These are phyloP conservation scores for Pandemis corylana DNA, from an alignment of 2,888 invertebrate genomes.

Conservation along the genomic window DNA sequence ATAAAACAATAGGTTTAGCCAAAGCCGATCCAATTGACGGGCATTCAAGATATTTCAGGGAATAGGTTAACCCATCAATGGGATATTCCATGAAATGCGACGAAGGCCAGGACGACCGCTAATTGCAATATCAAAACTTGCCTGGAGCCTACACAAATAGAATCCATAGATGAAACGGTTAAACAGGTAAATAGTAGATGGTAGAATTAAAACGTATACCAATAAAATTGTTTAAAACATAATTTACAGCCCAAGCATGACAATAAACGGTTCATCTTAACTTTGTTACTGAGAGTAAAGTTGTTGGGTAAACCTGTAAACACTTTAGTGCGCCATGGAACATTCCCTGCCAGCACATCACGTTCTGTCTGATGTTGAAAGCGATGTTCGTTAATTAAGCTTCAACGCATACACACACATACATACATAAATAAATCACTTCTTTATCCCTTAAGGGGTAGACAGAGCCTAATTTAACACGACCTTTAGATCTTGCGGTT, in stretches of 20 bases:
- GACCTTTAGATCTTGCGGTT: no score
- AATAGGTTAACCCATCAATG: background rate
- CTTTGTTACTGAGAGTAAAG: conserved; percentile 7
- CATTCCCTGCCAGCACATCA: conserved; percentile 24
- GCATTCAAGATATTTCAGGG: background rate
- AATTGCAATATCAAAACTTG: background rate
- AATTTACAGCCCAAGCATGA: background rate
- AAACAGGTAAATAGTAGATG: background rate
- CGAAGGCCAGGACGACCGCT: background rate
- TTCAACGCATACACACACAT: no score
- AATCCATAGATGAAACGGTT: background rate
- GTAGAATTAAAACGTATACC: background rate
- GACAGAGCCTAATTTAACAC: no score
- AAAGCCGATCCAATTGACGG: conserved; percentile 26
- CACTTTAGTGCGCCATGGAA: conserved; percentile 2
- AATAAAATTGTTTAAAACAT: background rate
- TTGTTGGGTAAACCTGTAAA: conserved; percentile 1
- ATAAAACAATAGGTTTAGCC: conserved; percentile 47
- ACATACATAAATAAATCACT: no score
- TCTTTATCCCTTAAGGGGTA: no score
- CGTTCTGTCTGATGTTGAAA: conserved; percentile 20
- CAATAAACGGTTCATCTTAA: background rate
- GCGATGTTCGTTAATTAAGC: conserved; percentile 18
- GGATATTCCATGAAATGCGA: background rate
- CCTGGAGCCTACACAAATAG: background rate